A percentile compares a stretch with the other conserved stretches of the same genome.
phyloP scores from a whole-genome alignment of 2,113 vertebrate genomes.

The Nerophis ophidion region DNA sequence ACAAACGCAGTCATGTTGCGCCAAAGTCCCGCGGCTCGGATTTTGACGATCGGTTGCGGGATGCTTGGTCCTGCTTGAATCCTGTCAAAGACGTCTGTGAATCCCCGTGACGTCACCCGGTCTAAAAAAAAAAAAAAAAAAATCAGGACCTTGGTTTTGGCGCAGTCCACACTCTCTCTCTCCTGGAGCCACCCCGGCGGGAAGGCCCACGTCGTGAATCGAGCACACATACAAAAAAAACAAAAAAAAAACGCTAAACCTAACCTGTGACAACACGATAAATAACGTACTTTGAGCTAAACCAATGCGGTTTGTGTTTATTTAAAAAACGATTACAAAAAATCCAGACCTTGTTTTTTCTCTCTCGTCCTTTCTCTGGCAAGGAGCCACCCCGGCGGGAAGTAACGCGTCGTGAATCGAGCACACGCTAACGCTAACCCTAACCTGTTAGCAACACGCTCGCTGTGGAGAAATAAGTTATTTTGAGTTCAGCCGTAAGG shows the following conservation, averaged over 20 bases:
- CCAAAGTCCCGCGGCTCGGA: neutral
- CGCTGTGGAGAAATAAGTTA: neutral
- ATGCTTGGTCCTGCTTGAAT: constrained; percentile 15
- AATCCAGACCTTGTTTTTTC: constrained; percentile 68
- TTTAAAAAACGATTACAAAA: neutral
- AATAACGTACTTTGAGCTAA: neutral
- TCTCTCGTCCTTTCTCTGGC: constrained; percentile 13
- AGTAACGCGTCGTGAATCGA: constrained; percentile 58
- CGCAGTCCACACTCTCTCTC: constrained; percentile 54
- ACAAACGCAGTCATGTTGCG: constrained; percentile 1
- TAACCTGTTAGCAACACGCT: neutral
- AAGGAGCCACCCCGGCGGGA: constrained; percentile 58
- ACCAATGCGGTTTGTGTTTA: neutral
- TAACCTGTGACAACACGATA: neutral
- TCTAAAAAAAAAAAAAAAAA: no score
- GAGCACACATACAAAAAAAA: neutral
- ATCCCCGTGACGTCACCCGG: constrained; percentile 66
- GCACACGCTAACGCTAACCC: neutral
- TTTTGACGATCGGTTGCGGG: neutral
- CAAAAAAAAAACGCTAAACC: neutral
- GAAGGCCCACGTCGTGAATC: constrained; percentile 60
- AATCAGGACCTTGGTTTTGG: constrained; percentile 71
- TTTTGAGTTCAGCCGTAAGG: no score
- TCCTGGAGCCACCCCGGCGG: constrained; percentile 56
- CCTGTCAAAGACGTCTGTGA: constrained; percentile 61